Evolutionary conservation across 2,888 invertebrate genomes (phyloP), one percentile per base, ranked within the genome.

Genomic region (Ectobius pallidus): DNA sequence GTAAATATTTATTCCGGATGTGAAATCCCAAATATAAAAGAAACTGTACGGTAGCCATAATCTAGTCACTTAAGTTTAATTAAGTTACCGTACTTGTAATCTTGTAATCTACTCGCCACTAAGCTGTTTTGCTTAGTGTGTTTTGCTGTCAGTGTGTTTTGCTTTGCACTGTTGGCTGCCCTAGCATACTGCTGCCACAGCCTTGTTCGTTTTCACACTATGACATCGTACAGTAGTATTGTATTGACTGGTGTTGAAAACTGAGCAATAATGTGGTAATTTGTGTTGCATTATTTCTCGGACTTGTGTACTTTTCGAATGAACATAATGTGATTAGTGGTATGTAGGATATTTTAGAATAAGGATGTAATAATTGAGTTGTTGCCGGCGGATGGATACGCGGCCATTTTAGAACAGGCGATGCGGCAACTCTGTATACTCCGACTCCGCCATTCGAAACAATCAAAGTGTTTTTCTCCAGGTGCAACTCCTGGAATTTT

Each of bases 401-500:
- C 88, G 88, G 89, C 89, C 89, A 89, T 89, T 88, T 88, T 88
- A 87, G 86, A 70, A n/a, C n/a, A 87, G 87, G 87, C 88, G 88
- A 89, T 89, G 89, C 88, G 88, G 88, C 88, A 88, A 87, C 87
- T 87, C 88, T 89, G 88, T 87, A 87, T 87, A 86, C 86, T 58
- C 44, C 62, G 69, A 34, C 52, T 89, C 89, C 89, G 89, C 89
- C 89, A 89, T 89, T 89, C 88, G 88, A 88, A 88, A 88, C 88
- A 87, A 86, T 87, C 85, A 83, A 88, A 87, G 86, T 87, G 87
- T 75, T 76, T 87, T 87, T 86, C 86, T 85, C 87, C 86, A 86
- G 84, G 87, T 87, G 87, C 84, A 86, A 85, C 85, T 85, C 78
- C 86, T 85, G 83, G 83, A 85, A 85, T 84, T 85, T 85, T 83